Evolutionary conservation across 1,140 invertebrate genomes (phyloP).

Genomic region (Drosophila persimilis): DNA sequence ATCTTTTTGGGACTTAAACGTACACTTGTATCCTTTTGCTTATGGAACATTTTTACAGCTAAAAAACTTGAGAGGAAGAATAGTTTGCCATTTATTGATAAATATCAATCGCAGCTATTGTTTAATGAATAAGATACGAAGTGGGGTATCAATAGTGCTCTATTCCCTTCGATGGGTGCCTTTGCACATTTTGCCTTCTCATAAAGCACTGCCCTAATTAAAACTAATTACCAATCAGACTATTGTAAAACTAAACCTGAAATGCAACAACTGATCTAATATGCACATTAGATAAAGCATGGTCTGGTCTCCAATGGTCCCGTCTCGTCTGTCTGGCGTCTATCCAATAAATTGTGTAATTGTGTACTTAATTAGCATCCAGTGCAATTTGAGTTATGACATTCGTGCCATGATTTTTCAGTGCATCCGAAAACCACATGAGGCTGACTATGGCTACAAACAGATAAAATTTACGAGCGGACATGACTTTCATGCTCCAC

Average conservation of each 20-base stretch:
- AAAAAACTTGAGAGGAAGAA: too few species aligned
- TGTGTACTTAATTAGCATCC: constrained; percentile 69
- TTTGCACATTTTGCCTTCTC: constrained; percentile 2
- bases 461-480: constrained; percentile 69
- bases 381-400: constrained; percentile 62
- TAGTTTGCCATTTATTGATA: too few species aligned
- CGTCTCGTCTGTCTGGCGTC: constrained; percentile 60
- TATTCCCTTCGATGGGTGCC: not conserved
- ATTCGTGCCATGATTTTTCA: constrained; percentile 62
- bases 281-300: constrained; percentile 24
- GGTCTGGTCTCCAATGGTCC: constrained; percentile 35
- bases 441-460: not conserved
- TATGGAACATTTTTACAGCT: too few species aligned
- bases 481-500: constrained; percentile 79
- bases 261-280: constrained; percentile 43
- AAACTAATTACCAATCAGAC: constrained; percentile 62
- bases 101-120: too few species aligned
- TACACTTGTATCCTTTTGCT: too few species aligned
- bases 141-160: too few species aligned
- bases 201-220: constrained; percentile 51
- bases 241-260: constrained; percentile 29
- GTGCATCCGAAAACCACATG: constrained; percentile 11
- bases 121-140: too few species aligned
- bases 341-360: constrained; percentile 75
- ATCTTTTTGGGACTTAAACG: too few species aligned